A percentile compares a stretch with the other conserved stretches of the same genome.
Conservation (phyloP, 2,797 vertebrate genomes). For the Psittacula echo region DNA sequence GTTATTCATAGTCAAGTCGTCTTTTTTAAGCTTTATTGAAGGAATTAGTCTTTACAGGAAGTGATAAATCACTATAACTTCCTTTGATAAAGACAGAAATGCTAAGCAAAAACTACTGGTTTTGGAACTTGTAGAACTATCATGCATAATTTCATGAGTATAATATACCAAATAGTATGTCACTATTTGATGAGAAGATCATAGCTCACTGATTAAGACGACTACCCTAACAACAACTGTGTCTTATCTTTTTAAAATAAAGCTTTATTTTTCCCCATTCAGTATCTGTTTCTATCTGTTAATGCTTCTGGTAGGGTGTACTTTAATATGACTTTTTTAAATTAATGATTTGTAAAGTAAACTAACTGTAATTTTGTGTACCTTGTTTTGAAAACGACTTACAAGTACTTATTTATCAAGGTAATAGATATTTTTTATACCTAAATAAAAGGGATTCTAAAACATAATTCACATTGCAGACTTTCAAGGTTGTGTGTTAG, state of each 20-base stretch:
- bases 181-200: background rate
- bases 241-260: background rate
- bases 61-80: background rate
- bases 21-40: background rate
- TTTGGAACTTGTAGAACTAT: background rate
- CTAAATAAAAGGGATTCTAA: background rate
- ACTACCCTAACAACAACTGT: background rate
- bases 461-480: background rate
- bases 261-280: background rate
- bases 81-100: background rate
- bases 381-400: background rate
- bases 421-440: background rate
- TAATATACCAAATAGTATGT: background rate
- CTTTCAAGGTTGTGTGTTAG: background rate
- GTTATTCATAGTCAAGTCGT: background rate
- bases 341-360: background rate
- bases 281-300: background rate
- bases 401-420: background rate
- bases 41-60: background rate
- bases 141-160: background rate
- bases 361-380: background rate
- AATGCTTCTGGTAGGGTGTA: background rate
- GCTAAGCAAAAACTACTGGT: background rate
- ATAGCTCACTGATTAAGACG: background rate
- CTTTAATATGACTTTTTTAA: background rate